Conservation (phyloP, 2,888 invertebrate species). For the Cheilosia vernalis region DNA sequence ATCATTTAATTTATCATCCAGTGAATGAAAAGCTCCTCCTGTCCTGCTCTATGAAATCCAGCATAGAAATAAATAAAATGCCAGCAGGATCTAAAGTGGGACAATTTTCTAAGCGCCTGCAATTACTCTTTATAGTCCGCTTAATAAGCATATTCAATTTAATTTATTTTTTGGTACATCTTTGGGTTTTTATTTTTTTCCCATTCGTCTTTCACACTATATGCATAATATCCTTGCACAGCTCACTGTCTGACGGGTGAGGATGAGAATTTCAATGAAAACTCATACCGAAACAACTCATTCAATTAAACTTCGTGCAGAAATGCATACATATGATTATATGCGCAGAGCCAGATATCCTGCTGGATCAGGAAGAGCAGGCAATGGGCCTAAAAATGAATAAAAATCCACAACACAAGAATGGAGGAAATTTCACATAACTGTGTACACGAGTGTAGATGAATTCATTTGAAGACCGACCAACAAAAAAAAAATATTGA, state of each 20-base stretch:
- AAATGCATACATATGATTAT: conserved; percentile 22
- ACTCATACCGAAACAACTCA: conserved; percentile 67
- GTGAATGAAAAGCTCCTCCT: no score
- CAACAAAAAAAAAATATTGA: conserved; percentile 8
- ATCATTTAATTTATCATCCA: no score
- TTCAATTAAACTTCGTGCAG: conserved; percentile 71
- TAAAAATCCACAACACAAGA: conserved; percentile 51
- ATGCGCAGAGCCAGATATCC: neutral
- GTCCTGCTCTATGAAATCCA: neutral
- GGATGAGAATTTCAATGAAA: conserved; percentile 40
- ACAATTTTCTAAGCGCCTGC: conserved; percentile 22
- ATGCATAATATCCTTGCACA: neutral
- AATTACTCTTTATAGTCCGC: conserved; percentile 20
- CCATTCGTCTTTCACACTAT: conserved; percentile 49
- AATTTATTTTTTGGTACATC: conserved; percentile 18
- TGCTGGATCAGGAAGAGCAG: conserved; percentile 5
- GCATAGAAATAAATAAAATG: neutral
- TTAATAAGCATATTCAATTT: conserved; percentile 55
- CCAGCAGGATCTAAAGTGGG: conserved; percentile 3
- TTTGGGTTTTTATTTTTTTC: neutral
- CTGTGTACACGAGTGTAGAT: conserved; percentile 35
- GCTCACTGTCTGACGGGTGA: neutral
- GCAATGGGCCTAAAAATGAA: conserved; percentile 47
- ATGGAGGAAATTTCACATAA: conserved; percentile 49
- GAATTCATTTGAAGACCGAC: conserved; percentile 52